Evolutionary conservation across 37 sponge, comb jelly and placozoan species (phyloP).

Genomic region (Amphimedon queenslandica): DNA sequence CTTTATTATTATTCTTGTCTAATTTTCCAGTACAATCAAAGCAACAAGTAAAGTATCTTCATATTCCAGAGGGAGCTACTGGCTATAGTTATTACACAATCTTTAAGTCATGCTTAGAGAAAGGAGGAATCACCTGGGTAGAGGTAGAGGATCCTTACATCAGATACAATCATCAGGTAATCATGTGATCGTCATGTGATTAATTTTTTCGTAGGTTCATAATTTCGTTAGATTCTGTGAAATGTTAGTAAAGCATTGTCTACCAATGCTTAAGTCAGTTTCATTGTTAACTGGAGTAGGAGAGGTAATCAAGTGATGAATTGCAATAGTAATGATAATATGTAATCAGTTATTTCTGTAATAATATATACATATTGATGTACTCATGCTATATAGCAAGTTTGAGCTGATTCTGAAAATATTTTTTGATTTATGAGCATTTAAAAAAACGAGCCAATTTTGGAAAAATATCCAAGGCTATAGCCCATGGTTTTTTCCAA

Average conservation of each 20-base stretch:
- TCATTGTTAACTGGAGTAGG: conserved; percentile 29
- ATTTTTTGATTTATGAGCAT: neutral
- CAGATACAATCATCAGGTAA: conserved; percentile 59
- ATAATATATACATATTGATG: too few species aligned
- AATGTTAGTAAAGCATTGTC: conserved; percentile 31
- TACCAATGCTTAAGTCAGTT: conserved; percentile 24
- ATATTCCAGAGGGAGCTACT: conserved; percentile 59
- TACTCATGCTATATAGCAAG: too few species aligned
- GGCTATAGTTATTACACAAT: conserved; percentile 71
- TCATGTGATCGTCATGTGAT: neutral
- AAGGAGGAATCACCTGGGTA: conserved; percentile 48
- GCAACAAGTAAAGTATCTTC: conserved; percentile 45
- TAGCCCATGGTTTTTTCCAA: too few species aligned
- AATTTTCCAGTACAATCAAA: too few species aligned
- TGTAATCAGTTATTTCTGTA: too few species aligned
- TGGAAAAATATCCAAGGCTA: too few species aligned
- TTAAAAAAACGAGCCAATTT: neutral
- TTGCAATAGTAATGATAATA: too few species aligned
- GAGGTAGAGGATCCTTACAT: conserved; percentile 83
- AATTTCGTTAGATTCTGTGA: conserved; percentile 87
- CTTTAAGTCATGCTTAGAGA: conserved; percentile 65
- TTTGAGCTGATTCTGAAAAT: too few species aligned
- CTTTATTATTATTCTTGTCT: too few species aligned
- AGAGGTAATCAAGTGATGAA: neutral
- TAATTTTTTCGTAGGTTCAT: conserved; percentile 31